phyloP scores from a whole-genome alignment of 2,113 vertebrate species.

The Rhinopomastus cyanomelas region DNA sequence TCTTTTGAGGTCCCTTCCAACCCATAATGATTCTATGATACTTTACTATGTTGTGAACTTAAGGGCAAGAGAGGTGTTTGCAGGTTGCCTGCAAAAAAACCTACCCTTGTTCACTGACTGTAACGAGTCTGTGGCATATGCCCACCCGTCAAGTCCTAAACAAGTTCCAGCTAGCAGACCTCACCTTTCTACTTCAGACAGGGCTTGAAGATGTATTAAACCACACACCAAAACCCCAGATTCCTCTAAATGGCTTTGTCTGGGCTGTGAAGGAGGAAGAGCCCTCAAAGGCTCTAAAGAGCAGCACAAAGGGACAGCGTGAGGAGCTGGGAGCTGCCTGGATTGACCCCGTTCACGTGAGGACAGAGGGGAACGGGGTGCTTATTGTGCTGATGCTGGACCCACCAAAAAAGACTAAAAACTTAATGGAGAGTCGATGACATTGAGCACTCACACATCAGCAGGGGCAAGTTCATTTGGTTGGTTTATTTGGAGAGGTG shows the following conservation, averaged over 20 bases:
- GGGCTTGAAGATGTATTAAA: neutral
- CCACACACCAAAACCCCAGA: neutral
- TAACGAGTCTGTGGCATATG: neutral
- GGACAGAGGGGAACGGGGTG: fast-evolving
- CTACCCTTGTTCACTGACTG: neutral
- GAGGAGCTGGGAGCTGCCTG: neutral
- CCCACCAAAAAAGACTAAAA: neutral
- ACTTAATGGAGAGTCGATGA: neutral
- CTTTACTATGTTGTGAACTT: neutral
- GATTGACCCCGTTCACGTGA: neutral
- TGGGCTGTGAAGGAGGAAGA: neutral
- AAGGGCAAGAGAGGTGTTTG: neutral
- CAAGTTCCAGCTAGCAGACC: neutral
- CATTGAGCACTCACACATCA: neutral
- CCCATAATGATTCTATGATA: too few species aligned
- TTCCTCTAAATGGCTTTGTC: neutral
- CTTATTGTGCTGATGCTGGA: neutral
- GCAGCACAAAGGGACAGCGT: neutral
- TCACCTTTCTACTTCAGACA: neutral
- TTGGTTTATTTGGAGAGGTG: neutral
- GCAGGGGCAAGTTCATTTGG: neutral
- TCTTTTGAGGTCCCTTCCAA: too few species aligned
- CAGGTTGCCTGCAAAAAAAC: neutral
- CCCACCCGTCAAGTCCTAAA: neutral
- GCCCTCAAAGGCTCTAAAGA: neutral